Evolutionary conservation across 1,140 invertebrate genomes (phyloP), one percentile per base, ranked within the genome.

Genomic region (Pseudomyrmex flavicornis): DNA sequence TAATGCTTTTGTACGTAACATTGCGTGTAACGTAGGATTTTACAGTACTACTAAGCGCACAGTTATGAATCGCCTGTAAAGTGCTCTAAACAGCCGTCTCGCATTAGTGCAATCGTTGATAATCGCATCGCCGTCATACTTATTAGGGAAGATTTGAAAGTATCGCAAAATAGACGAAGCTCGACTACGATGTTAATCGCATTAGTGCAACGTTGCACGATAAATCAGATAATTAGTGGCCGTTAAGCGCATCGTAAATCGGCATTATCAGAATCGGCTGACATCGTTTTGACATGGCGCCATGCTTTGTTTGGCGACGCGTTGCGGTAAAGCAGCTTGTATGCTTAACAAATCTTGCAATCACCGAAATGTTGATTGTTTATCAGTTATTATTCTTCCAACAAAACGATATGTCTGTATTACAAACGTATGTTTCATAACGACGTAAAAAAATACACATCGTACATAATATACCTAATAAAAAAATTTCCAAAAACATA

Each of bases 161-260:
- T 61, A 62, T 22, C 56, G 59, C 74, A 52, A 13, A 70, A 83
- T 85, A 82, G 76, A 54, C 85, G 83, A 76, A 82, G 61, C 46
- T 35, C 58, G 58, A 12, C 52, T 58, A 63, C 79, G 66, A 83
- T 76, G 88, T 86, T 92, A 92, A 92, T 92, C 90, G 85, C 86
- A 92, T 92, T 91, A 92, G 88, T 87, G 89, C 66, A 61, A 79
- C 68, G 76, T 90, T 87, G 88, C 65, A 68, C 89, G 89, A 93
- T 93, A 92, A 93, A 93, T 92, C 92, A 92, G 89, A 92, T 90
- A 92, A 92, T 92, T 92, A 92, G 90, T 88, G 90, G 89, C 87
- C 83, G 83, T 82, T 90, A 89, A 90, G 87, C 91, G 85, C 88
- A 89, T 90, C 90, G 91, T 93, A 93, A 93, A 93, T 92, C 88